Evolutionary conservation across 2,113 vertebrate genomes (phyloP).

Genomic region (Lasiurus cinereus): DNA sequence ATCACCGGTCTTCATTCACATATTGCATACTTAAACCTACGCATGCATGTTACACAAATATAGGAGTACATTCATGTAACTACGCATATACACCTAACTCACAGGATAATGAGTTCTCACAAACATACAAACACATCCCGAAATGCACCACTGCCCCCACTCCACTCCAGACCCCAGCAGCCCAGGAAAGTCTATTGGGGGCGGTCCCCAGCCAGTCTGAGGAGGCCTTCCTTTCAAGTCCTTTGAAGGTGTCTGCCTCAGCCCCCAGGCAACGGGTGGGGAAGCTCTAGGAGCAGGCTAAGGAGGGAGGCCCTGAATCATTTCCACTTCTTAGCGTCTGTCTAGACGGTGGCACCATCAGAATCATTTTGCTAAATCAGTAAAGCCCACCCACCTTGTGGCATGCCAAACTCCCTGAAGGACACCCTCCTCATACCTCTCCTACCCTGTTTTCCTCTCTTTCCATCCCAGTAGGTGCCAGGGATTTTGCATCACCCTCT

Average conservation of each 20-base stretch:
- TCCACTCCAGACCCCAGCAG: not conserved
- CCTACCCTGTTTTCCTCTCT: not conserved
- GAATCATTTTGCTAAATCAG: slow-evolving; percentile 71
- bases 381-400: slow-evolving; percentile 64
- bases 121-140: slow-evolving; percentile 14
- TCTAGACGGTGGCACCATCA: slow-evolving; percentile 73
- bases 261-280: not conserved
- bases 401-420: slow-evolving; percentile 30
- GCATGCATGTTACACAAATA: not conserved
- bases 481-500: not conserved
- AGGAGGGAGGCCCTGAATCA: slow-evolving; percentile 55
- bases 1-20: not conserved
- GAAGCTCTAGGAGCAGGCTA: not conserved
- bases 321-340: slow-evolving; percentile 70
- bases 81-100: slow-evolving; percentile 3
- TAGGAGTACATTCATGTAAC: not conserved
- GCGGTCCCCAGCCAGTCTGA: slow-evolving; percentile 19
- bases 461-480: not conserved
- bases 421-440: not conserved
- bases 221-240: slow-evolving; percentile 55
- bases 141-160: slow-evolving; percentile 32
- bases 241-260: slow-evolving; percentile 71
- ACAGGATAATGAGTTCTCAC: slow-evolving; percentile 11
- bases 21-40: not conserved
- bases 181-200: not conserved